A percentile compares a stretch with the other conserved stretches of the same genome.
Evolutionary conservation across 2,113 vertebrate species (phyloP).

Genomic region (Myotis lucifugus): DNA sequence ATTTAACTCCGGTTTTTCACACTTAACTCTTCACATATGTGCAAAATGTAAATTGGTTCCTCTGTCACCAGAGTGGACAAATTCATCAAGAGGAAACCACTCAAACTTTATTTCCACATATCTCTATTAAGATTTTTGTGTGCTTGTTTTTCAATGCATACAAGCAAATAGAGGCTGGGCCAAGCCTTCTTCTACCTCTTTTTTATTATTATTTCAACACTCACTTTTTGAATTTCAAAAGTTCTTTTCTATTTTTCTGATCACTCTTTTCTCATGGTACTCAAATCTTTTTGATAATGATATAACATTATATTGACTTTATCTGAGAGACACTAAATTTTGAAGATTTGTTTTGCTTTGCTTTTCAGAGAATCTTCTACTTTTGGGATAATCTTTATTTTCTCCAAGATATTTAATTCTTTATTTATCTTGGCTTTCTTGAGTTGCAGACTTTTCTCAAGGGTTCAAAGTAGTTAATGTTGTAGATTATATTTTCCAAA

Average conservation of each 20-base stretch:
- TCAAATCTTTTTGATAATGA: not conserved
- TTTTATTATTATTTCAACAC: constrained; percentile 17
- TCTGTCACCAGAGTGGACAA: constrained; percentile 16
- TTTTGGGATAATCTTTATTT: not conserved
- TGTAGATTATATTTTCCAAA: not conserved
- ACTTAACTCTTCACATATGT: constrained; percentile 2
- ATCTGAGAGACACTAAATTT: not conserved
- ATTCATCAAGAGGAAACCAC: constrained; percentile 49
- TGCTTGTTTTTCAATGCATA: not conserved
- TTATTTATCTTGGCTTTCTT: constrained; percentile 16
- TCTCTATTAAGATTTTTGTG: not conserved
- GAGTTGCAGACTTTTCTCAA: not conserved
- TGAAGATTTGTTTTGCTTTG: not conserved
- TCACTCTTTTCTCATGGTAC: not conserved
- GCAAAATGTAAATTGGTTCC: constrained; percentile 30
- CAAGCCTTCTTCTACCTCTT: not conserved
- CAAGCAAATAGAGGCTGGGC: not conserved
- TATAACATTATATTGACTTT: constrained; percentile 4
- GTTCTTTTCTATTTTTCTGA: constrained; percentile 34
- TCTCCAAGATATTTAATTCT: not conserved
- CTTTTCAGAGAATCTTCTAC: constrained; percentile 26
- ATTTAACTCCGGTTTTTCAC: constrained; percentile 45
- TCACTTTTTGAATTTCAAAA: constrained; percentile 23
- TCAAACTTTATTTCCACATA: not conserved
- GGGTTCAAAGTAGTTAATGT: not conserved